Evolutionary conservation across 2,888 invertebrate genomes (phyloP).

Genomic region (Saturnia pavonia): DNA sequence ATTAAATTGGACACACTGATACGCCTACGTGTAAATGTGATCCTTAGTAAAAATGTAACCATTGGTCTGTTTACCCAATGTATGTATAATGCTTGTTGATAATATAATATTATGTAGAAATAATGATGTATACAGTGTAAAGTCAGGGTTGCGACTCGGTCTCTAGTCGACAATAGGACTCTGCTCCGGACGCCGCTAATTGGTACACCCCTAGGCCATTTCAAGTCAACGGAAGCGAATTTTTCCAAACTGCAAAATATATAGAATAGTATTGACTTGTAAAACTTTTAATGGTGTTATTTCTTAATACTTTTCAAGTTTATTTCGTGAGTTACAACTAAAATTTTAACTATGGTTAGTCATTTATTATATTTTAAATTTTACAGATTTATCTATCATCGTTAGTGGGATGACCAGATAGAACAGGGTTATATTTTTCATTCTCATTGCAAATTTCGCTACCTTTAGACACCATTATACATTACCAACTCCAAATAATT

Average conservation of each 20-base stretch:
- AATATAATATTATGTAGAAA: constrained; percentile 3
- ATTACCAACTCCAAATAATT: too few species aligned
- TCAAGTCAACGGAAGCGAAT: constrained; percentile 54
- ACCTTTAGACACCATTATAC: too few species aligned
- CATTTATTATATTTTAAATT: too few species aligned
- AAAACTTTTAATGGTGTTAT: constrained; percentile 18
- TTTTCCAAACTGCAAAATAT: constrained; percentile 38
- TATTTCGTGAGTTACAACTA: background rate
- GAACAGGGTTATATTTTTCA: too few species aligned
- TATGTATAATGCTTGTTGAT: background rate
- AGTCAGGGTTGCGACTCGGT: constrained; percentile 15
- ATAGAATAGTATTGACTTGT: constrained; percentile 32
- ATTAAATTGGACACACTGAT: too few species aligned
- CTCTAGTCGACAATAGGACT: constrained; percentile 42
- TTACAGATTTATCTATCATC: too few species aligned
- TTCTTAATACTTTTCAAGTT: background rate
- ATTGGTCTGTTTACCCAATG: background rate
- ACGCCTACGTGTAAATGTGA: too few species aligned
- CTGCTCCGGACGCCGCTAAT: constrained; percentile 61
- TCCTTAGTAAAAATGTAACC: background rate
- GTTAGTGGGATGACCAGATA: too few species aligned
- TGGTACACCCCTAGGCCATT: constrained; percentile 66
- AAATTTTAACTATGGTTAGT: background rate
- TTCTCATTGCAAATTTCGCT: too few species aligned
- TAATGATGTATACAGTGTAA: constrained; percentile 13